Percentiles rank a stretch among this genome's conserved stretches.
phyloP scores from a whole-genome alignment of 2,113 vertebrate genomes.

The human region DNA sequence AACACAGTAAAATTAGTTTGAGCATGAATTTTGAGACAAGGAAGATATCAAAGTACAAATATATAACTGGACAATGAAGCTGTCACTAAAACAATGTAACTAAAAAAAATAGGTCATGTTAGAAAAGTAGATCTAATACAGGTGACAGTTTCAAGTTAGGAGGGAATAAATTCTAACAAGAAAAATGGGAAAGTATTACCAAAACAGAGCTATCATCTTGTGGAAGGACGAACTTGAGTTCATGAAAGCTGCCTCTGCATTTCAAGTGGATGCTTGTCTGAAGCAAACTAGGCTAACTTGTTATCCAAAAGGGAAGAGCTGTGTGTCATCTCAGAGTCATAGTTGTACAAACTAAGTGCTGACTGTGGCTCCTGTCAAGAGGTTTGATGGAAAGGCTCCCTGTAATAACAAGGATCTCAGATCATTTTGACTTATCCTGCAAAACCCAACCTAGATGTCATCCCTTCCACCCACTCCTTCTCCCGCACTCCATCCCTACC shows the following conservation, averaged over 20 bases:
- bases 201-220: not conserved
- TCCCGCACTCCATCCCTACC: too few relatives aligned
- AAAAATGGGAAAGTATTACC: not conserved
- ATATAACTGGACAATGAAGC: not conserved
- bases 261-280: not conserved
- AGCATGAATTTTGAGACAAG: not conserved
- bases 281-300: not conserved
- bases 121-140: constrained; percentile 34
- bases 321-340: not conserved
- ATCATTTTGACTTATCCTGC: not conserved
- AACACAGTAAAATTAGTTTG: not conserved
- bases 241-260: not conserved
- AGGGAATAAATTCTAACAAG: not conserved
- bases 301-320: not conserved
- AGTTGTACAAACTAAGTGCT: not conserved
- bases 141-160: not conserved
- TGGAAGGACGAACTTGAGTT: not conserved
- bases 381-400: not conserved
- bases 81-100: not conserved
- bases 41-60: not conserved
- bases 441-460: not conserved
- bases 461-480: not conserved
- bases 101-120: not conserved
- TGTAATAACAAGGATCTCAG: not conserved
- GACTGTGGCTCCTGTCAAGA: accelerated